These are phyloP conservation scores for Venusia cambrica DNA, from an alignment of 2,888 invertebrate genomes.

Conservation along the genomic window DNA sequence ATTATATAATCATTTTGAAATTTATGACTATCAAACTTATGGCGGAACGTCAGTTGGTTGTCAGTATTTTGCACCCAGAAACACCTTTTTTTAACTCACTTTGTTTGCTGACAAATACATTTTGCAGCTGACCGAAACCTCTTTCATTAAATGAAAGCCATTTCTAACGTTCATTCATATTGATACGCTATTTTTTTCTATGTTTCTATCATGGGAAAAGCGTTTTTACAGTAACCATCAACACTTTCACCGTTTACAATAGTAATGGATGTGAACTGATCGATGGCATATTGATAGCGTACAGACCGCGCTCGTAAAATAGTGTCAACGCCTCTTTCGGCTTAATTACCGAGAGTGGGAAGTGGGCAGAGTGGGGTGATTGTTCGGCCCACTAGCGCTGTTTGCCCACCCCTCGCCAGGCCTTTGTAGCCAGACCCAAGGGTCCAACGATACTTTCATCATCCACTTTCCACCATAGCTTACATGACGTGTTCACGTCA, in stretches of 20 bases:
- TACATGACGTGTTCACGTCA: slow-evolving; percentile 5
- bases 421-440: slow-evolving; percentile 68
- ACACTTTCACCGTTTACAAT: slow-evolving; percentile 6
- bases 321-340: slow-evolving; percentile 74
- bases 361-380: slow-evolving; percentile 74
- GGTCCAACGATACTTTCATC: slow-evolving; percentile 56
- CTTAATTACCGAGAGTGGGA: slow-evolving; percentile 78
- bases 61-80: too few relatives aligned
- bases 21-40: too few relatives aligned
- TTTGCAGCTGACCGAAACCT: too few relatives aligned
- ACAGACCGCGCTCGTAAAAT: slow-evolving; percentile 66
- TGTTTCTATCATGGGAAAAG: too few relatives aligned
- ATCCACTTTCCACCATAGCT: slow-evolving; percentile 39
- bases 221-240: too few relatives aligned
- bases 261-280: slow-evolving; percentile 24
- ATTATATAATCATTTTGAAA: too few relatives aligned
- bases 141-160: too few relatives aligned
- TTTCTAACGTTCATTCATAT: too few relatives aligned
- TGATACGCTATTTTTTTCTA: too few relatives aligned
- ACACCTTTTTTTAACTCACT: too few relatives aligned
- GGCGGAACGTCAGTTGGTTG: too few relatives aligned
- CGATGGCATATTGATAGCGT: slow-evolving; percentile 60
- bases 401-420: slow-evolving; percentile 70
- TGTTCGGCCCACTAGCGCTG: slow-evolving; percentile 68
- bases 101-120: too few relatives aligned